These are phyloP conservation scores for Enteromius fasciolatus DNA, from an alignment of 2,797 vertebrate species.

Conservation along the genomic window DNA sequence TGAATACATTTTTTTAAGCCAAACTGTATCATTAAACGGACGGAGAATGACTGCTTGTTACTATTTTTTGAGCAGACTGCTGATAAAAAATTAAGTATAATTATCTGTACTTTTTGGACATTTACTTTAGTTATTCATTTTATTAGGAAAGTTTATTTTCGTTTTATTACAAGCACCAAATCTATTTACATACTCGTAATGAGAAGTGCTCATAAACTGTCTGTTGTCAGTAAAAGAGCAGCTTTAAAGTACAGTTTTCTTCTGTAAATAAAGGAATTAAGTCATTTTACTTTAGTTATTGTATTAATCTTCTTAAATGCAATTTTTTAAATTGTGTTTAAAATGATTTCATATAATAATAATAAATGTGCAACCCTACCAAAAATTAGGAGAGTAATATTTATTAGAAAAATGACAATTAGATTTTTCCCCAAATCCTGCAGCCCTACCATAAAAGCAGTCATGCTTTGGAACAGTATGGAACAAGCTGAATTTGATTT, in stretches of 20 bases:
- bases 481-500: neutral
- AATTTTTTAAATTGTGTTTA: neutral
- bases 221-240: neutral
- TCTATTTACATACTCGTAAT: neutral
- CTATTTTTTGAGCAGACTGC: neutral
- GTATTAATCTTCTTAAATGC: neutral
- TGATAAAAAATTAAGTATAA: neutral
- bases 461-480: neutral
- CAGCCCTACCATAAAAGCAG: neutral
- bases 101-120: neutral
- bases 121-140: neutral
- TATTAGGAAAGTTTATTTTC: neutral
- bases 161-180: neutral
- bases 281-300: neutral
- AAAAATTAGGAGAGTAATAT: neutral
- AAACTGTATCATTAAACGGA: neutral
- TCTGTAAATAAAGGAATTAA: neutral
- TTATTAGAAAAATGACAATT: neutral
- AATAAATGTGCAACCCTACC: neutral
- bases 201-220: neutral
- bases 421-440: neutral
- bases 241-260: neutral
- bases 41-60: neutral
- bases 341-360: neutral
- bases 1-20: conserved; percentile 59